Evolutionary conservation across 2,113 vertebrate species (phyloP).

Genomic region (Lophura nycthemera): DNA sequence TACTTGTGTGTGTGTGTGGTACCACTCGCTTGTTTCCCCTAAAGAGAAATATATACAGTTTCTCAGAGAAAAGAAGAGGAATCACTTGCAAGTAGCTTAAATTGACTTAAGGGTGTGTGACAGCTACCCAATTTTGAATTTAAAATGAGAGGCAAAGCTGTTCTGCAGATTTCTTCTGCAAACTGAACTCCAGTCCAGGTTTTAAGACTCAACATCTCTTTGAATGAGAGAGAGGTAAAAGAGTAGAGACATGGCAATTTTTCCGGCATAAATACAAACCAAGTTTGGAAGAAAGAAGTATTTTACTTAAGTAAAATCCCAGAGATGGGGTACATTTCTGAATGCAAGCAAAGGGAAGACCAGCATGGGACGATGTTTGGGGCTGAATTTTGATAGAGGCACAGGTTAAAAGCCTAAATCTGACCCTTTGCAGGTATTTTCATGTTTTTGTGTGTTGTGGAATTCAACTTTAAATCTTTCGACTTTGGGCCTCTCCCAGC

Average conservation of each 20-base stretch:
- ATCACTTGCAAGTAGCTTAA: background rate
- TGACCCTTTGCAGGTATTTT: background rate
- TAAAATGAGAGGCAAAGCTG: background rate
- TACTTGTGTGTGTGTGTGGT: background rate
- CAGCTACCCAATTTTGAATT: background rate
- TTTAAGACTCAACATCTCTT: background rate
- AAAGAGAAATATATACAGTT: background rate
- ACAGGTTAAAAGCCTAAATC: constrained; percentile 25
- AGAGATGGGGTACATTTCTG: background rate
- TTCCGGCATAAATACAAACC: background rate
- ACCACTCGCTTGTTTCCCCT: background rate
- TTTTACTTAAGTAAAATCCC: constrained; percentile 18
- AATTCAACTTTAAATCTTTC: background rate
- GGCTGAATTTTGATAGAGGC: background rate
- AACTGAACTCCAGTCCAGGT: background rate
- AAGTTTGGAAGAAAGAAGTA: background rate
- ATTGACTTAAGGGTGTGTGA: background rate
- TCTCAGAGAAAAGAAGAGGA: background rate
- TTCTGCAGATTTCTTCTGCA: constrained; percentile 27
- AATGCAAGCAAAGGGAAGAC: background rate
- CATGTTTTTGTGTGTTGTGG: background rate
- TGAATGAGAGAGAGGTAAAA: background rate
- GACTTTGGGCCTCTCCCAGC: background rate
- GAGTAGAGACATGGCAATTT: background rate
- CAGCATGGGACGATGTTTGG: background rate